Evolutionary conservation across 2,888 invertebrate species (phyloP).

Genomic region (Dorcus parallelipipedus): DNA sequence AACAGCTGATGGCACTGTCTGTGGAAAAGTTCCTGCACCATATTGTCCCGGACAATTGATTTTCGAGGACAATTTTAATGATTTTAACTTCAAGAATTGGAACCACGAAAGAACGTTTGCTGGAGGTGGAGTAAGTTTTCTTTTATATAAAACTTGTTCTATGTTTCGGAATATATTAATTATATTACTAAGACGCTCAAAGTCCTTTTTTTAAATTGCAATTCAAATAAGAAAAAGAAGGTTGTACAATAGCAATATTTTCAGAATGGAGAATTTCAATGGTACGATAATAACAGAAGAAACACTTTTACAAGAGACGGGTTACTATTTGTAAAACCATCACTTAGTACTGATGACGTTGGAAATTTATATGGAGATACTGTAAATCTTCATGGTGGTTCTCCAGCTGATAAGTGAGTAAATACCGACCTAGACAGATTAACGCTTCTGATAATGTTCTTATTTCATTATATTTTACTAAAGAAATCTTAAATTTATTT

Average conservation of each 20-base stretch:
- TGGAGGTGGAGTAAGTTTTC: conserved; percentile 57
- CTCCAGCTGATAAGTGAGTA: conserved; percentile 58
- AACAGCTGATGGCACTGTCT: too few species aligned
- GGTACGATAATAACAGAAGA: conserved; percentile 64
- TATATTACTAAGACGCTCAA: too few species aligned
- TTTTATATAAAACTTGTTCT: too few species aligned
- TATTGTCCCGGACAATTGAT: conserved; percentile 55
- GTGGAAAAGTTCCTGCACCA: too few species aligned
- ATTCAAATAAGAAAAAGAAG: too few species aligned
- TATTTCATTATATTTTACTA: conserved; percentile 35
- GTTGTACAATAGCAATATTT: background rate
- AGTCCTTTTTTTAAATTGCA: too few species aligned
- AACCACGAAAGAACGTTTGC: conserved; percentile 61
- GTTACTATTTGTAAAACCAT: conserved; percentile 59
- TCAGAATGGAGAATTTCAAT: conserved; percentile 70
- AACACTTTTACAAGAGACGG: conserved; percentile 62
- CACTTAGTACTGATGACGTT: conserved; percentile 55
- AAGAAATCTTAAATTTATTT: too few species aligned
- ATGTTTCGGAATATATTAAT: too few species aligned
- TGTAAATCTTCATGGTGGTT: conserved; percentile 58
- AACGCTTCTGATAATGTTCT: background rate
- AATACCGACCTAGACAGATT: background rate
- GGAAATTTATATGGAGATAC: conserved; percentile 53
- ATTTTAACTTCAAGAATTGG: conserved; percentile 58
- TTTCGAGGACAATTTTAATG: conserved; percentile 58